Evolutionary conservation across 64 coral and sea anemone species (phyloP).

Genomic region (Actinia tenebrosa): DNA sequence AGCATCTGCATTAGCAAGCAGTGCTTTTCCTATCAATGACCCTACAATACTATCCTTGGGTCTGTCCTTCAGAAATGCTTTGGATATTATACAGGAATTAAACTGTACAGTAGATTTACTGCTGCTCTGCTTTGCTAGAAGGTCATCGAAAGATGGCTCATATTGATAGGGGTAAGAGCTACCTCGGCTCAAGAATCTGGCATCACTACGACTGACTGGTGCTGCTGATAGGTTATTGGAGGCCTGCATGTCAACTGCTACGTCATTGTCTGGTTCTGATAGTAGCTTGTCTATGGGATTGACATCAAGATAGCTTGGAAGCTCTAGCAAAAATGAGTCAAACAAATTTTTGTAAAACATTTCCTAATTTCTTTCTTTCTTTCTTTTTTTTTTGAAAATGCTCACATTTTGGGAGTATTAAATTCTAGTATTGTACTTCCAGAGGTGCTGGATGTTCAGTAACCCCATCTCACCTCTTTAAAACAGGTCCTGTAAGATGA

Average conservation of each 20-base stretch:
- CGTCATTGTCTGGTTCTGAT: background rate
- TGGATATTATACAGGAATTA: constrained; percentile 81
- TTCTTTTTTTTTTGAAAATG: no score
- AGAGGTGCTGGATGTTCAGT: no score
- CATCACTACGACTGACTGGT: background rate
- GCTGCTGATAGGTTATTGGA: background rate
- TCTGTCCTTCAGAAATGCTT: constrained; percentile 91
- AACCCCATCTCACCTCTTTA: no score
- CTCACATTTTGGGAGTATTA: no score
- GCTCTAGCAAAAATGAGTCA: background rate
- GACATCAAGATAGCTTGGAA: background rate
- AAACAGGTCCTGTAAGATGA: no score
- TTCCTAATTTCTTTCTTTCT: no score
- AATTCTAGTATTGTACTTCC: no score
- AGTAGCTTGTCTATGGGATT: background rate
- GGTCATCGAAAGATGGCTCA: constrained; percentile 68
- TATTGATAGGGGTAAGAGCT: constrained; percentile 56
- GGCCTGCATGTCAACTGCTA: background rate
- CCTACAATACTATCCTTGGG: constrained; percentile 66
- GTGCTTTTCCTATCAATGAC: constrained; percentile 67
- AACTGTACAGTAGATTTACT: constrained; percentile 87
- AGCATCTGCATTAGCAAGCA: constrained; percentile 82
- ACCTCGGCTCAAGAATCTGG: constrained; percentile 70
- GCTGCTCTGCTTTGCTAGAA: constrained; percentile 30
- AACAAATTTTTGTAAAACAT: background rate